These are phyloP conservation scores for Lymantria monacha DNA, from an alignment of 2,888 invertebrate genomes.

Conservation along the genomic window DNA sequence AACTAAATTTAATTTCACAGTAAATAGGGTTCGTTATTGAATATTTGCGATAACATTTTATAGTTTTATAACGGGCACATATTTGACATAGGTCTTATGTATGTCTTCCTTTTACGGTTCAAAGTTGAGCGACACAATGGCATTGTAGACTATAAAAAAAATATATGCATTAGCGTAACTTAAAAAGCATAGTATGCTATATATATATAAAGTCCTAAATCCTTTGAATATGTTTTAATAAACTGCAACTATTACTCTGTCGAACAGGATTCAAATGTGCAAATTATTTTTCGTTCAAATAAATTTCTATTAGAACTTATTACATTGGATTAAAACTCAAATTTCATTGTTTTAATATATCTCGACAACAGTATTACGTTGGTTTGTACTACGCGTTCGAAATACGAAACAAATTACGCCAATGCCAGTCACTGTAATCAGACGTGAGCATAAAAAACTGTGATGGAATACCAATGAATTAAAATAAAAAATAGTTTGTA, in stretches of 20 bases:
- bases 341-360: conserved; percentile 10
- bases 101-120: conserved; percentile 51
- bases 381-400: conserved; percentile 50
- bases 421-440: conserved; percentile 30
- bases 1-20: conserved; percentile 1
- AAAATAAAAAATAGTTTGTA: conserved; percentile 13
- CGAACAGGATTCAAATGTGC: conserved; percentile 24
- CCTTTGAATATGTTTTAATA: conserved; percentile 13
- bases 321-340: conserved; percentile 11
- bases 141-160: conserved; percentile 22
- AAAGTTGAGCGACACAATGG: conserved; percentile 54
- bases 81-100: conserved; percentile 34
- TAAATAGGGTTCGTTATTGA: conserved; percentile 8
- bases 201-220: conserved; percentile 23
- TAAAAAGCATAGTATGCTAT: conserved; percentile 8
- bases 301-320: conserved; percentile 7
- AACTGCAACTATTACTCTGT: conserved; percentile 22
- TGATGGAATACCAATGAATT: conserved; percentile 49
- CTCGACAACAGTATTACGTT: conserved; percentile 17
- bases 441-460: conserved; percentile 51
- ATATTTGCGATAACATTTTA: conserved; percentile 5
- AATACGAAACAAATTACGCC: conserved; percentile 46
- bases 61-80: conserved; percentile 38
- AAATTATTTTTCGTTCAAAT: conserved; percentile 1
- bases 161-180: conserved; percentile 15